Conservation (phyloP, 2,888 invertebrate species). For the Lasius platythorax region DNA sequence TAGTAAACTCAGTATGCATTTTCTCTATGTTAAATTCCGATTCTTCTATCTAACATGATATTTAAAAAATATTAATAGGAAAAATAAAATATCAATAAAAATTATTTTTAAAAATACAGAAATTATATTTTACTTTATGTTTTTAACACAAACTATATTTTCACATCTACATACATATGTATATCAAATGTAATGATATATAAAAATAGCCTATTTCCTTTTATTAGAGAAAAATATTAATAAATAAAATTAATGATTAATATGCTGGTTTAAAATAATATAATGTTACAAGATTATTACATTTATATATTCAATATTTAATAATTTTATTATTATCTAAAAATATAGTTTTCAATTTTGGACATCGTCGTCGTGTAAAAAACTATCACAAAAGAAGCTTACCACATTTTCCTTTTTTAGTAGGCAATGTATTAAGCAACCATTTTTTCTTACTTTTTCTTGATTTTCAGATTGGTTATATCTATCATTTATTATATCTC, state of each 20-base stretch:
- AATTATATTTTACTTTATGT: background rate
- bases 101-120: background rate
- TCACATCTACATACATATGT: background rate
- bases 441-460: background rate
- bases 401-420: background rate
- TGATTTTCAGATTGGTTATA: background rate
- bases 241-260: background rate
- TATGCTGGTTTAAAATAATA: background rate
- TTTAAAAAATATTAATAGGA: background rate
- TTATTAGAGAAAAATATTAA: background rate
- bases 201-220: background rate
- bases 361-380: background rate
- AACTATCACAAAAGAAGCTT: background rate
- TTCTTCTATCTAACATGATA: slow-evolving; percentile 21
- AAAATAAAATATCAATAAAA: background rate
- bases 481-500: background rate
- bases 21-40: background rate
- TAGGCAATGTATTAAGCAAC: background rate
- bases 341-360: background rate
- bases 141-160: background rate
- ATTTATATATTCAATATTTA: background rate
- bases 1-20: background rate
- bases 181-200: background rate
- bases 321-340: background rate
- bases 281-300: background rate